Base-by-base conservation (phyloP, 2,797 vertebrate species). In the Tragopan temminckii region DNA sequence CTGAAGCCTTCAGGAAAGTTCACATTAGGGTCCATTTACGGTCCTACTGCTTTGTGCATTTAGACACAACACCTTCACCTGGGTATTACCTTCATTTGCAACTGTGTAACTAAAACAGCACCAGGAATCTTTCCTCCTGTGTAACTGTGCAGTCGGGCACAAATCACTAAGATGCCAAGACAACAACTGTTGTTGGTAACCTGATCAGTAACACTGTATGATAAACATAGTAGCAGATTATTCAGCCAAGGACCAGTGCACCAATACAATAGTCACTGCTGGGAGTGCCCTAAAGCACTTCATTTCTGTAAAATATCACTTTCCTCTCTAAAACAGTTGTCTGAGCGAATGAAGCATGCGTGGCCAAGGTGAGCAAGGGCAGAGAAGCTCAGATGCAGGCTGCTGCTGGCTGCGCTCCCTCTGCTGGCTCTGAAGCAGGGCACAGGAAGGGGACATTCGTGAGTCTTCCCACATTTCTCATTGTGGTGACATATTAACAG, bases 311-410 rank as follows among this genome's bases (percentile, higher is more conserved):
- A 70, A 88, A 82, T 21, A 67, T 3, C 38, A 13, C 18, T 43
- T 50, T 29, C 8, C 13, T 58, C 43, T 64, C 50, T 2, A 2
- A 76, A 62, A 80, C 4, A 6, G 40, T 27, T 6, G 11, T 53
- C 40, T 25, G 46, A 52, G 38, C 0, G 7, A 52, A 14, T 31
- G 48, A 62, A 66, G 12, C 3, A 0, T n/a, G 5, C 5, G 1
- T 6, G 29, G 35, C 2, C 0, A 13, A 80, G 59, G 25, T 38
- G 14, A 4, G 40, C 33, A 57, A 45, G 3, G 1, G 69, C 46
- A 27, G 45, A 61, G 35, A 36, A 50, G 38, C 12, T 4, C 29
- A 3, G 20, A 8, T 24, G 27, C 43, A 50, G 6, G 48, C 55
- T 64, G 33, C 21, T 36, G 52, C 48, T 46, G 57, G 35, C 36